phyloP scores from a whole-genome alignment of 2,797 vertebrate genomes.

The Amphiprion clarkii region DNA sequence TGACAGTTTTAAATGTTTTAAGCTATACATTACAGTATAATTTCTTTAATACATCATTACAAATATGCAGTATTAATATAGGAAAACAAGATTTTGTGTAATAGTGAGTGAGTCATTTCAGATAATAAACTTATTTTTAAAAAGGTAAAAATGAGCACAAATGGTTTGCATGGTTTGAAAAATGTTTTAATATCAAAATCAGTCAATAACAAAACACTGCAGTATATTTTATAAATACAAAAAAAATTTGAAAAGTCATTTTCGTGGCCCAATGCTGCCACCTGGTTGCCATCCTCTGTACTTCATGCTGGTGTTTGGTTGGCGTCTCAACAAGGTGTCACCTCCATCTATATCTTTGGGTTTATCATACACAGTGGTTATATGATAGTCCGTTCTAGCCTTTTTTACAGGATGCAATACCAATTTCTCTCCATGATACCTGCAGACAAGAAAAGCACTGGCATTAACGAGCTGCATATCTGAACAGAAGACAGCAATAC shows the following conservation, averaged over 20 bases:
- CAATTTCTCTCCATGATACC: constrained; percentile 96
- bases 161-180: neutral
- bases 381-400: constrained; percentile 82
- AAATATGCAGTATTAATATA: neutral
- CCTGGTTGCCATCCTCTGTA: constrained; percentile 85
- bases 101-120: neutral
- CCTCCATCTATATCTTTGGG: constrained; percentile 89
- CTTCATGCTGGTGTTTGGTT: constrained; percentile 91
- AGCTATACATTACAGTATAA: too few relatives aligned
- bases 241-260: constrained; percentile 49
- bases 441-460: constrained; percentile 61
- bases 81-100: neutral
- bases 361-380: constrained; percentile 92
- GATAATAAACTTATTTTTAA: too few relatives aligned
- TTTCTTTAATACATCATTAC: too few relatives aligned
- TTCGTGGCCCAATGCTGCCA: constrained; percentile 67
- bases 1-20: neutral
- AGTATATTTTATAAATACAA: neutral
- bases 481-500: too few relatives aligned
- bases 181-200: constrained; percentile 40
- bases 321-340: constrained; percentile 89
- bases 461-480: neutral
- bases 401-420: constrained; percentile 86
- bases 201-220: constrained; percentile 7
- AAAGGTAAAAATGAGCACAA: neutral